Evolutionary conservation across 2,888 invertebrate genomes (phyloP), one percentile per base, ranked within the genome.

Genomic region (Hydriomena furcata): DNA sequence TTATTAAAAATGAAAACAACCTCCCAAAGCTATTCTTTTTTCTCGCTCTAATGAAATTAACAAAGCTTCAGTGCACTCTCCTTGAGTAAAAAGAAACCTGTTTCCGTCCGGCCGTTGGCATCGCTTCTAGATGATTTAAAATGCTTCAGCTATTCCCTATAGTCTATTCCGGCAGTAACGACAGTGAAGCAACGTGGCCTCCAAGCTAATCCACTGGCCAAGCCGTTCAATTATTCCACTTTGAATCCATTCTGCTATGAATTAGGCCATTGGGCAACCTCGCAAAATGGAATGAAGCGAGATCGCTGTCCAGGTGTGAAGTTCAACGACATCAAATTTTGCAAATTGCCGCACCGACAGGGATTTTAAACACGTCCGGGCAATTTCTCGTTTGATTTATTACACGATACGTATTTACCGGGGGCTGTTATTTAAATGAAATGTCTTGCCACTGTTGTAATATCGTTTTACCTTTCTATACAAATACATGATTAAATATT

Each of bases 301-400:
- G 60, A 65, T 60, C 64, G 65, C 58, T 68, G 66, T 67, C 60
- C 65, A 71, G 66, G 67, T 70, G 69, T 69, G 62, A 70, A 75
- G 65, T 73, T 73, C 74, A 72, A 75, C 71, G 65, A 65, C 65
- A 73, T 76, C 62, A 74, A 79, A 76, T 75, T 77, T 79, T 72
- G 75, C 63, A 67, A 70, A 69, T 69, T 66, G 66, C 58, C 65
- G 56, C 55, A 50, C 59, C 24, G 49, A 52, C 58, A 41, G 51
- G 55, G 55, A 58, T 58, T 64, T 58, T 53, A 58, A 60, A 63
- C 61, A 58, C 53, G 60, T 60, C 59, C 56, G 55, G 55, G 51
- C 63, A 57, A 59, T 65, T 71, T 59, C 49, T 55, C 50, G 52
- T 63, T 58, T 60, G 66, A 70, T 66, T 52, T 68, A 63, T 59